Evolutionary conservation across 2,888 invertebrate species (phyloP), one percentile per base, ranked within the genome.

Genomic region (Romanomermis culicivorax): DNA sequence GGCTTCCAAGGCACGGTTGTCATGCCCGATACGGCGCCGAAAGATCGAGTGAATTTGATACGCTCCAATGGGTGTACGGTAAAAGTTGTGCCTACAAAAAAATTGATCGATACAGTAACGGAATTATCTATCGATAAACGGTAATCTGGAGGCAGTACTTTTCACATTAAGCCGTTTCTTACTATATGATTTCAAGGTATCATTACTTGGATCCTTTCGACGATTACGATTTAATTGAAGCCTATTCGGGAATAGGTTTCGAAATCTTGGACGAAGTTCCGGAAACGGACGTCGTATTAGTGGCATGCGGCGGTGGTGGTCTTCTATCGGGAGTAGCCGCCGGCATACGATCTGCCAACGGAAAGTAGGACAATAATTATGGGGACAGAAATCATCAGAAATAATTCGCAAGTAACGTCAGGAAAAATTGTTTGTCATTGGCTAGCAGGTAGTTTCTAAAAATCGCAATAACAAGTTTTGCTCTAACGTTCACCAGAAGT

Each of bases 271-370:
- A 66, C 47, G 64, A 63, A 25, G 58, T 65, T 1, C 61, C 64
- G 2, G 59, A 63, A 4, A 65, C 67, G 17, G 70, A 70, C 56
- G 60, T 69, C n/a, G 63, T 69, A 2, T 55, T 69, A 20, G 66
- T 69, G 20, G 63, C 64, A 49, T 69, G 69, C 60, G 69, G 69
- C 23, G 68, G 70, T 7, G 69, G 69, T n/a, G 68, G 66, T 0
- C 57, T 68, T 2, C 61, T 68, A 20, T 61, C 68, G 20, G 70
- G 69, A 1, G 56, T 67, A 1, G 66, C 68, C 20, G 59, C 68
- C 14, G 66, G 64, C 7, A 55, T 69, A 23, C 64, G 63, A 56
- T 60, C 45, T 11, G 17, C 17, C 11, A 17, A 17, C 36, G 36
- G 36, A 11, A 17, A 7, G 7, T 17, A 36, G 11, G 36, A n/a